Conservation (phyloP, 1,140 invertebrate species). For the Drosophila jambulina region DNA sequence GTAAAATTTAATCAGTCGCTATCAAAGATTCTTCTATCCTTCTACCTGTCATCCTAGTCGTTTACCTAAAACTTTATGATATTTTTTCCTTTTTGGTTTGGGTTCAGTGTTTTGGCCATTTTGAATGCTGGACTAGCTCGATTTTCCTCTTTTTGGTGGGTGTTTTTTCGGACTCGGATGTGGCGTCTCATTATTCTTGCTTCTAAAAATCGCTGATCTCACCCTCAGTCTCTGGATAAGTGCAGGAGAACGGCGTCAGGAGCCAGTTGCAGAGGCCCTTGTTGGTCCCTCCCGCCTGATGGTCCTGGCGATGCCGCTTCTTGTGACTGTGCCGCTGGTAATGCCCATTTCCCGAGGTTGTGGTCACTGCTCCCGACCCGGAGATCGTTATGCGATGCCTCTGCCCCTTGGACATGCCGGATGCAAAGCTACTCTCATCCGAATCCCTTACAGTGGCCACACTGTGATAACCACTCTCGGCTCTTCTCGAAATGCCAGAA, state of each 20-base stretch:
- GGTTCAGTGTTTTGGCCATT: slow-evolving; percentile 60
- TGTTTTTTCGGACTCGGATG: slow-evolving; percentile 37
- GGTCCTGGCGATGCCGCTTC: slow-evolving; percentile 76
- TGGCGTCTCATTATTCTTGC: not conserved
- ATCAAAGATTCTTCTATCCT: slow-evolving; percentile 50
- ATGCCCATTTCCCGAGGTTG: slow-evolving; percentile 48
- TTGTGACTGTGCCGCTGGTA: slow-evolving; percentile 70
- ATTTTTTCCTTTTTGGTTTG: slow-evolving; percentile 37
- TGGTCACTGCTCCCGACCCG: slow-evolving; percentile 21
- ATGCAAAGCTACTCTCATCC: slow-evolving; percentile 93
- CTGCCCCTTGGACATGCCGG: slow-evolving; percentile 89
- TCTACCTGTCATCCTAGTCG: slow-evolving; percentile 33
- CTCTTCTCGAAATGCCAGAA: slow-evolving; percentile 90
- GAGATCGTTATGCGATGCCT: slow-evolving; percentile 88
- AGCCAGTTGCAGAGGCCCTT: slow-evolving; percentile 81
- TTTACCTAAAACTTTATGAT: slow-evolving; percentile 46
- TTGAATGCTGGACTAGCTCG: slow-evolving; percentile 69
- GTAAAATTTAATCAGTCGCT: slow-evolving; percentile 82
- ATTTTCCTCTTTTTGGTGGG: slow-evolving; percentile 47
- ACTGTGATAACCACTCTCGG: slow-evolving; percentile 95
- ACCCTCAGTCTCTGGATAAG: slow-evolving; percentile 89
- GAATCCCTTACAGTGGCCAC: slow-evolving; percentile 91
- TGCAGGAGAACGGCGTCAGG: slow-evolving; percentile 89
- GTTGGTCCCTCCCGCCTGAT: slow-evolving; percentile 52
- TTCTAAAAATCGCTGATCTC: slow-evolving; percentile 88